phyloP scores from a whole-genome alignment of 2,888 invertebrate genomes.

The Colletes collaris region DNA sequence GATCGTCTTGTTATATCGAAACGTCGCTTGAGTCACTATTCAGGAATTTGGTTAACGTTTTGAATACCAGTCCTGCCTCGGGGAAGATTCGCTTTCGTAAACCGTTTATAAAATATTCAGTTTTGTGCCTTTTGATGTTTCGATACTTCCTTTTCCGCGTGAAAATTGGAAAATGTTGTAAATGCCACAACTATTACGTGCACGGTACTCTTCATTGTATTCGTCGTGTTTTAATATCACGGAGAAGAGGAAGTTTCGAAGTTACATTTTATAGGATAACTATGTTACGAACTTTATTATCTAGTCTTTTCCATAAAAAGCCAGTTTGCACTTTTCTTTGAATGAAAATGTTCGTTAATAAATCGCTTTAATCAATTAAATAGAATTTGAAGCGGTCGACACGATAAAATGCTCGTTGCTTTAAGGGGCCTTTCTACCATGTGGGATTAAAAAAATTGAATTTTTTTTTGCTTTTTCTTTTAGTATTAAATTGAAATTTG shows the following conservation, averaged over 20 bases:
- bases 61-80: background rate
- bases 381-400: too few relatives aligned
- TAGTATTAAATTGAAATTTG: too few relatives aligned
- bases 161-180: background rate
- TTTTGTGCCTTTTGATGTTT: background rate
- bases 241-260: background rate
- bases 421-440: too few relatives aligned
- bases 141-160: background rate
- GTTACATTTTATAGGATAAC: background rate
- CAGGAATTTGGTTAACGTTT: slow-evolving; percentile 25
- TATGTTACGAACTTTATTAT: slow-evolving; percentile 7
- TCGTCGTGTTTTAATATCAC: background rate
- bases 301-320: too few relatives aligned
- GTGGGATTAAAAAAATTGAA: too few relatives aligned
- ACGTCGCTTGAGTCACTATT: slow-evolving; percentile 13
- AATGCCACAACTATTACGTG: background rate
- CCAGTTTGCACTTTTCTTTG: too few relatives aligned
- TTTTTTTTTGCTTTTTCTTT: too few relatives aligned
- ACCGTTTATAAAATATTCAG: background rate
- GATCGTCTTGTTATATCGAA: slow-evolving; percentile 31
- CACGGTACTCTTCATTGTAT: slow-evolving; percentile 5
- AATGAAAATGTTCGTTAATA: too few relatives aligned
- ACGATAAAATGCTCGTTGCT: too few relatives aligned
- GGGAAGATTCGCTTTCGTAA: background rate
- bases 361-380: too few relatives aligned